phyloP scores from a whole-genome alignment of 2,797 vertebrate species.

The Spizella passerina region DNA sequence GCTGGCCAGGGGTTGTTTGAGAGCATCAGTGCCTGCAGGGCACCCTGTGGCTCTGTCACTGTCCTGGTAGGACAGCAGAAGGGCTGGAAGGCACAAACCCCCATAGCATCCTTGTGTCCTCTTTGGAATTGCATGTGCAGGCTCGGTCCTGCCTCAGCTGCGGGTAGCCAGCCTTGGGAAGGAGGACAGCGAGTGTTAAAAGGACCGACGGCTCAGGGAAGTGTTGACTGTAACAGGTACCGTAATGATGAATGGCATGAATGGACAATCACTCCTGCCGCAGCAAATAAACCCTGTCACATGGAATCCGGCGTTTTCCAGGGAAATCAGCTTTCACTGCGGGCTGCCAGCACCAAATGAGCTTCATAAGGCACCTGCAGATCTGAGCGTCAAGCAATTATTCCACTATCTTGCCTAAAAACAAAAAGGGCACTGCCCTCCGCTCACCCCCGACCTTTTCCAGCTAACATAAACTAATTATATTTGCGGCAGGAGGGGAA shows the following conservation, averaged over 20 bases:
- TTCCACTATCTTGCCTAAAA: conserved; percentile 92
- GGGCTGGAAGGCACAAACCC: not conserved
- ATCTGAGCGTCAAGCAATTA: conserved; percentile 85
- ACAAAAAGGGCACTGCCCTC: conserved; percentile 88
- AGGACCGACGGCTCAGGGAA: conserved; percentile 18
- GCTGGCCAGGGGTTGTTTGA: not conserved
- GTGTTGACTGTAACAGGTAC: conserved; percentile 72
- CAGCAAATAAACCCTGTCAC: conserved; percentile 86
- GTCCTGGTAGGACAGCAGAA: not conserved
- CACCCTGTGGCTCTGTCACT: not conserved
- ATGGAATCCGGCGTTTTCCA: conserved; percentile 76
- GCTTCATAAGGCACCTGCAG: conserved; percentile 90
- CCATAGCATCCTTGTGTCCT: rapidly evolving
- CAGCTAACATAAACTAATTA: conserved; percentile 99
- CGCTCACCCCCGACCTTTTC: conserved; percentile 90
- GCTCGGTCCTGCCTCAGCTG: not conserved
- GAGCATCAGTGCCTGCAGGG: rapidly evolving
- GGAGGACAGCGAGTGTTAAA: not conserved
- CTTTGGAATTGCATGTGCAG: rapidly evolving
- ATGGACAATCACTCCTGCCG: conserved; percentile 77
- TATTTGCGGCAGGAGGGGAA: conserved; percentile 74
- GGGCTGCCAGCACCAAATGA: conserved; percentile 85
- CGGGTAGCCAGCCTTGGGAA: not conserved
- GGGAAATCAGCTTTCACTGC: conserved; percentile 80
- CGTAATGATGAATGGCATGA: conserved; percentile 65